Evolutionary conservation across 2,888 invertebrate species (phyloP).

Genomic region (Pimpla rufipes): DNA sequence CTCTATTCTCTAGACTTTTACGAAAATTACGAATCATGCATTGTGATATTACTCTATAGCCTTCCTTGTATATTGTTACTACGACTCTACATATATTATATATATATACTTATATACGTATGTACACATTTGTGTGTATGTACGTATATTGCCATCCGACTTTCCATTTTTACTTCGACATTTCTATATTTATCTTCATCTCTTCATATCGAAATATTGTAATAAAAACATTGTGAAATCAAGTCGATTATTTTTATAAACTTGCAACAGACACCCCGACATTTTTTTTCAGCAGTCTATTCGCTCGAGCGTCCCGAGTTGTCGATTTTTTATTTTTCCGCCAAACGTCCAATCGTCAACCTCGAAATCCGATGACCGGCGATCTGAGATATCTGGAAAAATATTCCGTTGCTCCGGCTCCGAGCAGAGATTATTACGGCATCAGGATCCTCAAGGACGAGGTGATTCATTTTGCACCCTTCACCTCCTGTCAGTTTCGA

Average conservation of each 20-base stretch:
- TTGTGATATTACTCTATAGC: conserved; percentile 85
- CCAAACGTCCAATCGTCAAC: too few species aligned
- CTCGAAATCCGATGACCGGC: conserved; percentile 71
- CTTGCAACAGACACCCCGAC: neutral
- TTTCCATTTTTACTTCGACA: conserved; percentile 85
- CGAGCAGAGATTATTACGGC: conserved; percentile 83
- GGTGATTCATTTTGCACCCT: conserved; percentile 67
- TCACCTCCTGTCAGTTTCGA: conserved; percentile 17
- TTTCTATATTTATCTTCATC: conserved; percentile 85
- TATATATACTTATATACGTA: conserved; percentile 44
- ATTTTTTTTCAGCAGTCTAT: neutral
- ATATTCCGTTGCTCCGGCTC: conserved; percentile 81
- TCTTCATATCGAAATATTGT: conserved; percentile 84
- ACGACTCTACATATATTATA: conserved; percentile 68
- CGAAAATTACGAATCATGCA: conserved; percentile 84
- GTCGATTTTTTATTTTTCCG: conserved; percentile 34
- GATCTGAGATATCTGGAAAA: conserved; percentile 78
- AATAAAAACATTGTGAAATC: conserved; percentile 83
- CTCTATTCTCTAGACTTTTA: conserved; percentile 80
- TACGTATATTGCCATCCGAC: conserved; percentile 78
- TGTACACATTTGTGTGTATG: conserved; percentile 49
- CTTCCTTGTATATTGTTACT: conserved; percentile 83
- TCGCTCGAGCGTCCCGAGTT: conserved; percentile 8
- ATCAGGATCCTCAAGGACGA: conserved; percentile 77
- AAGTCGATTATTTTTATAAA: conserved; percentile 60